phyloP scores from a whole-genome alignment of 2,888 invertebrate species.

The Megalurothrips usitatus region DNA sequence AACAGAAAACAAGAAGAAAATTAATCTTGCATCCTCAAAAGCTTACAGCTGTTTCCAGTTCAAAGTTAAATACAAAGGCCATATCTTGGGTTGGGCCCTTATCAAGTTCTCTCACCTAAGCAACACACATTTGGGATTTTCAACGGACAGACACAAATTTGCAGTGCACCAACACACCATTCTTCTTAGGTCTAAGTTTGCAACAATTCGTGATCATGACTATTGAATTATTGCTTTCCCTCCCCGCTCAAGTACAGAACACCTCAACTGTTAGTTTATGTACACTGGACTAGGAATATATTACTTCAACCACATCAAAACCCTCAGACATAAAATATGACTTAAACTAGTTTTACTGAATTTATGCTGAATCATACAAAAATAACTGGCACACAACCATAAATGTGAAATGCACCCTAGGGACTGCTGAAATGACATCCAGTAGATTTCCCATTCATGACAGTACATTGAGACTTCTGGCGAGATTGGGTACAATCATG shows the following conservation, averaged over 20 bases:
- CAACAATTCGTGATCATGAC: neutral
- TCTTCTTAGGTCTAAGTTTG: neutral
- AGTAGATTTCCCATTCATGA: no score
- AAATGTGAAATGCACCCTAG: neutral
- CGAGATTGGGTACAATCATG: no score
- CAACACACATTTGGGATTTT: no score
- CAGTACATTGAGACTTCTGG: no score
- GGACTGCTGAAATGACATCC: neutral
- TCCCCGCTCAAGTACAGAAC: neutral
- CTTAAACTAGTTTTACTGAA: neutral
- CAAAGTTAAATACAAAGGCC: no score
- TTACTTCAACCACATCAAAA: neutral
- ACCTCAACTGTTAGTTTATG: neutral
- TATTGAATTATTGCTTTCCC: neutral
- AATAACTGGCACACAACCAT: neutral
- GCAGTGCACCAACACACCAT: neutral
- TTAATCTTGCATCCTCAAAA: no score
- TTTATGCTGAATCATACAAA: neutral
- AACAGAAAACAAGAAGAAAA: no score
- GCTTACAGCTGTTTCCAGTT: no score
- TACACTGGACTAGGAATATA: slow-evolving; percentile 25
- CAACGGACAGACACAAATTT: no score
- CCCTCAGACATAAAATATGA: neutral
- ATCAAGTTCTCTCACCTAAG: no score
- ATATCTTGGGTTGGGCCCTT: no score